Percentiles rank a stretch among this genome's conserved stretches.
phyloP scores from a whole-genome alignment of 2,797 vertebrate genomes.

The Salarias fasciatus region DNA sequence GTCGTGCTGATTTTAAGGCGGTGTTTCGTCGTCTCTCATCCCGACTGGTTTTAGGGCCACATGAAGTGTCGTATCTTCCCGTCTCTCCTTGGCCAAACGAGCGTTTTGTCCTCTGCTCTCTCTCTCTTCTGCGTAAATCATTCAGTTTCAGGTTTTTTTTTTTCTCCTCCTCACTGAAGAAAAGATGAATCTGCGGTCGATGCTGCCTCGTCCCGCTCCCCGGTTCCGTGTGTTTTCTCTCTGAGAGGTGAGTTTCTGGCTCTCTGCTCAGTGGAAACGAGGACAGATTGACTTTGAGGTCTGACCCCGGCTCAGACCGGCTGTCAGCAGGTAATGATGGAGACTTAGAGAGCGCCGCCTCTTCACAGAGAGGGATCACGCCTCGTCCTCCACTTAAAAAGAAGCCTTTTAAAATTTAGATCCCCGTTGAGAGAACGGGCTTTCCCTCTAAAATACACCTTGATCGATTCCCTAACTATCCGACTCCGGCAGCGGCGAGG shows the following conservation, averaged over 20 bases:
- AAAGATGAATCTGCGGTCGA: conserved; percentile 1
- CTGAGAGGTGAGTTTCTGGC: conserved; percentile 21
- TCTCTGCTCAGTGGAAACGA: conserved; percentile 55
- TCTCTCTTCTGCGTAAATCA: conserved; percentile 17
- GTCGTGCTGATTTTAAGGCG: too few relatives aligned
- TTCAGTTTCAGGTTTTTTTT: background rate
- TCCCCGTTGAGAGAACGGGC: conserved; percentile 64
- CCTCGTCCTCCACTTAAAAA: conserved; percentile 64
- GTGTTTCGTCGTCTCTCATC: too few relatives aligned
- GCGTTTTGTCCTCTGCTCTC: conserved; percentile 15
- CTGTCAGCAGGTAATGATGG: conserved; percentile 73
- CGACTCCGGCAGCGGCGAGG: conserved; percentile 36
- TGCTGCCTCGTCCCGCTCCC: conserved; percentile 16
- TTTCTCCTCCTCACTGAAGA: background rate
- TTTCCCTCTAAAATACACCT: conserved; percentile 61
- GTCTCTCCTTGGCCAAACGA: conserved; percentile 20
- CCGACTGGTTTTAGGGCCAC: too few relatives aligned
- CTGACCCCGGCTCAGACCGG: conserved; percentile 63
- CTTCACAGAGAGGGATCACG: conserved; percentile 68
- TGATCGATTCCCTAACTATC: conserved; percentile 60
- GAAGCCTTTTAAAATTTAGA: conserved; percentile 72
- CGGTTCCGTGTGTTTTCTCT: conserved; percentile 1
- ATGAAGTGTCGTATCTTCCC: background rate
- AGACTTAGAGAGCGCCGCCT: conserved; percentile 66
- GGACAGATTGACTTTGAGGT: conserved; percentile 71